Evolutionary conservation across 2,888 invertebrate genomes (phyloP).

Genomic region (Pseudococcus viburni): DNA sequence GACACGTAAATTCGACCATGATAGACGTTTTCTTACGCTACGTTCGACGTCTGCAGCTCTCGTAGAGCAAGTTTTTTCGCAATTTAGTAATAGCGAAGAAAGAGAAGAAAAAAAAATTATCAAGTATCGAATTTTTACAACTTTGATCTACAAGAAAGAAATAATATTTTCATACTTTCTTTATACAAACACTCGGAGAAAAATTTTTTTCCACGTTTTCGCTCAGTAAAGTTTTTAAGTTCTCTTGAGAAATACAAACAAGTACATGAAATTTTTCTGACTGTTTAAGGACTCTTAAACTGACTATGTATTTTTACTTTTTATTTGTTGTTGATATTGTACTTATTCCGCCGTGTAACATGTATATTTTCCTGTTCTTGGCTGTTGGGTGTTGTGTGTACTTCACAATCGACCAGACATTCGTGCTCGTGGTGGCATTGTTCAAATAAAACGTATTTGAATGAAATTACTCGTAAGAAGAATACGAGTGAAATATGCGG

Average conservation of each 20-base stretch:
- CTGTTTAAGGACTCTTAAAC: conserved; percentile 48
- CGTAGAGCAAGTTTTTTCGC: not conserved
- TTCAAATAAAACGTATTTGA: conserved; percentile 15
- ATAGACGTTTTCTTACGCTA: not conserved
- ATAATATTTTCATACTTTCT: conserved; percentile 49
- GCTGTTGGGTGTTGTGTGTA: not conserved
- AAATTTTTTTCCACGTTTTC: conserved; percentile 3
- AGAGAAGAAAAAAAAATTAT: not conserved
- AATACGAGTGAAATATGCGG: not conserved
- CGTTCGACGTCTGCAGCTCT: not conserved
- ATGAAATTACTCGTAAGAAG: not conserved
- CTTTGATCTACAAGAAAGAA: conserved; percentile 24
- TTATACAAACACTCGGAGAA: conserved; percentile 35
- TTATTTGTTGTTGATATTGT: conserved; percentile 52
- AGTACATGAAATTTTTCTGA: conserved; percentile 46
- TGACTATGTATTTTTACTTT: conserved; percentile 27
- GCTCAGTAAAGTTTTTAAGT: conserved; percentile 27
- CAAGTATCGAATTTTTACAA: conserved; percentile 33
- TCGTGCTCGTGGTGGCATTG: not conserved
- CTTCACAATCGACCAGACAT: conserved; percentile 12
- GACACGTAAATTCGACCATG: not conserved
- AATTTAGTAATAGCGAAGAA: conserved; percentile 2
- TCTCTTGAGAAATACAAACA: conserved; percentile 48
- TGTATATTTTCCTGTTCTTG: not conserved
- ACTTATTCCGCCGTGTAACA: not conserved